A percentile compares a stretch with the other conserved stretches of the same genome.
phyloP scores from a whole-genome alignment of 2,797 vertebrate species.

The Mormyrus proboscirostris region DNA sequence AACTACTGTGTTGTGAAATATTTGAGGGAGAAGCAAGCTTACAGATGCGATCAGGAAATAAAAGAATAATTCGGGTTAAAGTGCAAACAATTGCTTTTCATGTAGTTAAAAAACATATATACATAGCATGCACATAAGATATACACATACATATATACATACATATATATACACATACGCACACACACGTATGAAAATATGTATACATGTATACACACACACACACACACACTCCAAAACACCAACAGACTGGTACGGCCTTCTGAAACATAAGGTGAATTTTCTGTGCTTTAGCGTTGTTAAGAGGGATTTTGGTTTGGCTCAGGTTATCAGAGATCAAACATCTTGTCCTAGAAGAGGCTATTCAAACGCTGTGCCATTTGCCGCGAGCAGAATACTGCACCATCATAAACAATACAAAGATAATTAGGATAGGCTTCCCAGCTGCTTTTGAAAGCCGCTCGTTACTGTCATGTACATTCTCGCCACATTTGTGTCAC shows the following conservation, averaged over 20 bases:
- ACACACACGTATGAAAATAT: too few relatives aligned
- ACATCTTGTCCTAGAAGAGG: not conserved
- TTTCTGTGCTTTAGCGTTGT: not conserved
- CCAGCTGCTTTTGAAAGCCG: not conserved
- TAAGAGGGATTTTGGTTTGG: not conserved
- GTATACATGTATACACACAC: too few relatives aligned
- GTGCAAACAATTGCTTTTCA: not conserved
- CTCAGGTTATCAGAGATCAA: not conserved
- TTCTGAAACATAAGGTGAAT: not conserved
- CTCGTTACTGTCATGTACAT: not conserved
- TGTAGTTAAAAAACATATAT: not conserved
- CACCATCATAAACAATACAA: not conserved
- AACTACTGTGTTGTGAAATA: not conserved
- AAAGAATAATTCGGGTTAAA: not conserved
- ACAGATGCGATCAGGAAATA: not conserved
- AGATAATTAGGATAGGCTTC: not conserved
- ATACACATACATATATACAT: not conserved
- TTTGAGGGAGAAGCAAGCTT: not conserved
- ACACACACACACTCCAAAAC: not conserved
- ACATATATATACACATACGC: too few relatives aligned
- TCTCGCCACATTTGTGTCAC: not conserved
- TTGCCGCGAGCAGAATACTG: not conserved
- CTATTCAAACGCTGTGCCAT: not conserved
- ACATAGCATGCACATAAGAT: not conserved
- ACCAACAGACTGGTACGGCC: not conserved